phyloP scores from a whole-genome alignment of 2,113 vertebrate species.

The Orthonyx spaldingii region DNA sequence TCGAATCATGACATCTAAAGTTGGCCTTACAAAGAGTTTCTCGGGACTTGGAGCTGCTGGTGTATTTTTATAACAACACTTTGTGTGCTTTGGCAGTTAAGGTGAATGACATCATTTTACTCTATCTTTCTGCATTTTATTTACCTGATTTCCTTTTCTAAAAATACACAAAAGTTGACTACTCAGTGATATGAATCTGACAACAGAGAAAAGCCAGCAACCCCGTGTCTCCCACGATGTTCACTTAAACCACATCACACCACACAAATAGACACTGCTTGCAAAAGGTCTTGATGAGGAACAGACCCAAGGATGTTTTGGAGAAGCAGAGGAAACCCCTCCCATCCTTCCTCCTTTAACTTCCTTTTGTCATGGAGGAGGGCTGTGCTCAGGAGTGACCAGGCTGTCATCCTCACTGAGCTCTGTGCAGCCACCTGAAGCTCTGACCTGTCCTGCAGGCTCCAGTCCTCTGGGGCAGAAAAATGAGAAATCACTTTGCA shows the following conservation, averaged over 20 bases:
- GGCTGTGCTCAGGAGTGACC: neutral
- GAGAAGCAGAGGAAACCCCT: neutral
- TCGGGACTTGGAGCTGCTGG: neutral
- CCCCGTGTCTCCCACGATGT: neutral
- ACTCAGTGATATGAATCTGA: neutral
- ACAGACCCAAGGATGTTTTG: neutral
- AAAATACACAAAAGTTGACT: neutral
- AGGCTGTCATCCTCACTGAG: fast-evolving
- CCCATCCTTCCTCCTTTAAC: neutral
- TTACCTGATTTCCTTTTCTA: conserved; percentile 38
- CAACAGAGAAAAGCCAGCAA: conserved; percentile 1
- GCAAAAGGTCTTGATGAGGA: neutral
- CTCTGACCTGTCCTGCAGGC: neutral
- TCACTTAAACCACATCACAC: neutral
- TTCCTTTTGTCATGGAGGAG: neutral
- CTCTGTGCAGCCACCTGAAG: neutral
- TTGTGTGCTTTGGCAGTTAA: conserved; percentile 34
- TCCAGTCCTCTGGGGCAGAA: neutral
- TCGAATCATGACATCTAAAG: neutral
- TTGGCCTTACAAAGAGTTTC: neutral
- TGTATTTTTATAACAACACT: conserved; percentile 5
- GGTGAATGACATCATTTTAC: conserved; percentile 23
- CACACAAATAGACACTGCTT: neutral
- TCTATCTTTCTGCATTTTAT: conserved; percentile 22
- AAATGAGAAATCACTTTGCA: neutral